Base-by-base conservation (phyloP, 2,113 vertebrate genomes). In the Podocnemis expansa region DNA sequence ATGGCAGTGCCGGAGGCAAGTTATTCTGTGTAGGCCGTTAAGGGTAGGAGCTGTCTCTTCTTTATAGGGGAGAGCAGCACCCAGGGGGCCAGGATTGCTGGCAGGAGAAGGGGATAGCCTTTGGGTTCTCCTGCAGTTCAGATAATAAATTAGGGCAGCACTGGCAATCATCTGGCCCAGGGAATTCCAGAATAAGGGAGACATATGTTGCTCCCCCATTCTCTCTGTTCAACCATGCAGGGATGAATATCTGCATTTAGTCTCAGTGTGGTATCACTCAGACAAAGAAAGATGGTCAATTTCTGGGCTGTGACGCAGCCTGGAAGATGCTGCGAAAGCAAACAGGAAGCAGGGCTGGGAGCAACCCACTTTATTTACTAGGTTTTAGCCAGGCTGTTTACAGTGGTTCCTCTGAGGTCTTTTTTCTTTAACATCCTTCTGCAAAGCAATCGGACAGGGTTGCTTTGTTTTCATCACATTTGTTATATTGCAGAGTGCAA, bases 261-360 rank as follows among this genome's bases (percentile, higher is more conserved):
- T 38, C 63, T 70, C 63, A 38, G 63, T 8, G 4, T 22, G 9
- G 63, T n/a, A 70, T 38, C 63, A 45, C 41, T 45, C 41, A 45
- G 3, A 41, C 24, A 6, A 24, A 29, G 11, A 7, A 14, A 27
- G 73, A 45, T 29, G 41, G 73, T 29, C 41, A 43, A 3, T 43
- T 45, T 43, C 73, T 29, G 73, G 41, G 6, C 73, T 45, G 43
- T 43, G 24, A 76, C 4, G 24, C 38, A 45, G 73, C 41, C 38
- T 10, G 70, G 70, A 43, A 41, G 38, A 41, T 76, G 73, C 43
- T 76, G 73, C 73, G 51, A 88, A 90, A 91, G 96, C 95, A 91
- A 96, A 95, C 94, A 95, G 96, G 94, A 95, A 94, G 73, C 89
- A 8, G 24, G 84, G 87, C 16, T 41, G 89, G 88, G 96, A 93